phyloP scores from a whole-genome alignment of 1,140 invertebrate genomes.

The Muscidifurax raptorellus region DNA sequence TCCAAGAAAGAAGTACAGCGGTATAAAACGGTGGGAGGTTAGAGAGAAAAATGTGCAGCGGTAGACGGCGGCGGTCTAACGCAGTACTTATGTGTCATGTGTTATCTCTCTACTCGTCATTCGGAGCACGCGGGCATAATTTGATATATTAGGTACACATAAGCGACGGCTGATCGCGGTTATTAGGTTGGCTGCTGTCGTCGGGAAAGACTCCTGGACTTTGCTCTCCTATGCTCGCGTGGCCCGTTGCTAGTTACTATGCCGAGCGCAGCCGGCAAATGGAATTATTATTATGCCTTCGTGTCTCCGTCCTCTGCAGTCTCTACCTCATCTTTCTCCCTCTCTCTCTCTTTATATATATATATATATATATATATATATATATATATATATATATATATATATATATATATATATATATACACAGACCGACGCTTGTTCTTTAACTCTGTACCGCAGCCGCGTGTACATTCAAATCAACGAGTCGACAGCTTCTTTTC shows the following conservation, averaged over 20 bases:
- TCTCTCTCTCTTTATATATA: too few relatives aligned
- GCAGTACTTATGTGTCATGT: too few relatives aligned
- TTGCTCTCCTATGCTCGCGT: conserved; percentile 37
- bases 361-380: too few relatives aligned
- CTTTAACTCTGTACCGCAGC: background rate
- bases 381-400: too few relatives aligned
- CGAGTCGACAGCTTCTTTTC: too few relatives aligned
- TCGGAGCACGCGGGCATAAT: conserved; percentile 70
- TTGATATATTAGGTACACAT: conserved; percentile 73
- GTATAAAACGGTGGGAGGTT: background rate
- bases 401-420: too few relatives aligned
- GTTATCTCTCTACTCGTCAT: conserved; percentile 61
- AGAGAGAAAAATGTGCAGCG: background rate
- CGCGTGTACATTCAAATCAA: background rate
- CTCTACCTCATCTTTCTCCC: too few relatives aligned
- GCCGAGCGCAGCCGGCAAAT: conserved; percentile 69
- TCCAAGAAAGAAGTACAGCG: background rate
- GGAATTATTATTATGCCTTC: conserved; percentile 70
- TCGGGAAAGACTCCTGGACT: conserved; percentile 18
- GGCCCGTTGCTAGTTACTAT: conserved; percentile 68
- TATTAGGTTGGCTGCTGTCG: conserved; percentile 70
- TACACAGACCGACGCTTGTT: background rate
- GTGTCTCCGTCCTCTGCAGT: conserved; percentile 42
- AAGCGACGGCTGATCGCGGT: conserved; percentile 73
- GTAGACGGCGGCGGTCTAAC: background rate